A percentile compares a stretch with the other conserved stretches of the same genome.
Evolutionary conservation across 1,140 invertebrate species (phyloP).

Genomic region (Trichonephila clavata): DNA sequence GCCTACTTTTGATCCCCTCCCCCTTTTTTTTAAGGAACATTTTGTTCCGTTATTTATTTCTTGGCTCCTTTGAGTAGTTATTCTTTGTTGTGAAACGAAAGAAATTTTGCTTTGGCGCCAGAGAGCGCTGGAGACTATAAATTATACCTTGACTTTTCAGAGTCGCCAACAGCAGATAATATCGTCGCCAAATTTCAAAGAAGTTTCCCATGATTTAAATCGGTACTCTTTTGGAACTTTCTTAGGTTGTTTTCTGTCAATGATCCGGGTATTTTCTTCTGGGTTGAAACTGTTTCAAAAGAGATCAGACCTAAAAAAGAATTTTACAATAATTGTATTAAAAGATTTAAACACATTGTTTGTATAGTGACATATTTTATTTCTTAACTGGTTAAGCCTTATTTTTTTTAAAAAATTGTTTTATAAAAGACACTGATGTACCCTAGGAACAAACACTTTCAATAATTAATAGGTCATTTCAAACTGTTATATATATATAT

Average conservation of each 20-base stretch:
- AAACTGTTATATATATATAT: no score
- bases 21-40: conserved; percentile 54
- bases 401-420: no score
- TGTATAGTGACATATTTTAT: no score
- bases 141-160: conserved; percentile 69
- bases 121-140: conserved; percentile 58
- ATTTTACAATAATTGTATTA: no score
- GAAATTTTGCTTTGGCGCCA: conserved; percentile 71
- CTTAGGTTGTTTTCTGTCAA: conserved; percentile 9
- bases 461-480: no score
- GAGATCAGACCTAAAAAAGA: no score
- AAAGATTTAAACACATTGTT: no score
- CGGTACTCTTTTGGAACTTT: background rate
- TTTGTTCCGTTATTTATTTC: conserved; percentile 69
- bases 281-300: no score
- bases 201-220: conserved; percentile 3
- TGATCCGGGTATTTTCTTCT: background rate
- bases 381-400: no score
- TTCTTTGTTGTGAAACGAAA: conserved; percentile 70
- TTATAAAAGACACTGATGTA: no score
- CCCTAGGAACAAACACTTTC: no score
- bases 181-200: conserved; percentile 50
- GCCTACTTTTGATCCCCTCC: conserved; percentile 61
- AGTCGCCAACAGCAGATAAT: conserved; percentile 56
- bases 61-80: conserved; percentile 53